These are phyloP conservation scores for Phanerotoma sp. DNA, from an alignment of 2,888 invertebrate species.

Conservation along the genomic window DNA sequence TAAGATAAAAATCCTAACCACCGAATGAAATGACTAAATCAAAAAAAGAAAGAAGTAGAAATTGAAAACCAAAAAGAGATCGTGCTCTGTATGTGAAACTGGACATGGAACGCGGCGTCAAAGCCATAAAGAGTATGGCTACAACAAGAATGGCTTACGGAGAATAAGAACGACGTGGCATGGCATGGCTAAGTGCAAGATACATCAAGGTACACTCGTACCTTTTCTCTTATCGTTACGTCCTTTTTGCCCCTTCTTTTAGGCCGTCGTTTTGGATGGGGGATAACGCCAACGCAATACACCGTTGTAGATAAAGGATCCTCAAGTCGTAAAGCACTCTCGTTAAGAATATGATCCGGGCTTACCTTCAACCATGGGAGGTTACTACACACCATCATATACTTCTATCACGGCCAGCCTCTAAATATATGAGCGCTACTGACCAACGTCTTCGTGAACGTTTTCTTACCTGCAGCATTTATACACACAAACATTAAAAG, in stretches of 20 bases:
- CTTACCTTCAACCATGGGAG: conserved; percentile 50
- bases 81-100: conserved; percentile 3
- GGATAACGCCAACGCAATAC: conserved; percentile 52
- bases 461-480: conserved; percentile 11
- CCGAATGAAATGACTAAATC: not conserved
- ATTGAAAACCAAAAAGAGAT: not conserved
- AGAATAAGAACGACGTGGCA: conserved; percentile 37
- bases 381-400: conserved; percentile 26
- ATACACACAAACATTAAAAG: not conserved
- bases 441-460: conserved; percentile 48
- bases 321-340: conserved; percentile 54
- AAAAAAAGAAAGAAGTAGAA: not conserved
- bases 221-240: conserved; percentile 23
- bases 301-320: conserved; percentile 54
- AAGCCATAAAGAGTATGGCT: conserved; percentile 24
- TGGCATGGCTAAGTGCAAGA: conserved; percentile 54
- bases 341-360: conserved; percentile 57
- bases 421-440: conserved; percentile 46
- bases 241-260: conserved; percentile 28
- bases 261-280: conserved; percentile 41
- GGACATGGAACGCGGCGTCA: conserved; percentile 26
- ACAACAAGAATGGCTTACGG: not conserved
- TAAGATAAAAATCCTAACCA: not conserved
- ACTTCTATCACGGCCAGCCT: conserved; percentile 18
- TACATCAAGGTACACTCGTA: conserved; percentile 47